Base-by-base conservation (phyloP, 1,140 invertebrate genomes). In the Diabrotica undecimpunctata region DNA sequence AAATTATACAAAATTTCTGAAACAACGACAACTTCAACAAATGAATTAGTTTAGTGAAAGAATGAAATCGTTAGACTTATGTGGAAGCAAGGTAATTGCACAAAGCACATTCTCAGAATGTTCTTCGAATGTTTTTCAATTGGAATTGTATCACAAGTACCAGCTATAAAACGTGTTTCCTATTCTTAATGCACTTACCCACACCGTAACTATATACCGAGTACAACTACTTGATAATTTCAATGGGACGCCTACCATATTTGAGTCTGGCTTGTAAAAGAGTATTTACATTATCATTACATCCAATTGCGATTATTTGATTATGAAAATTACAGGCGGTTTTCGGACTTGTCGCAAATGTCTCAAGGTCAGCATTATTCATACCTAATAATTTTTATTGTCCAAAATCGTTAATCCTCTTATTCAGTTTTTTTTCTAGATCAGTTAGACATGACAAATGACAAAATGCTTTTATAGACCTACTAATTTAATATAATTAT, bases 121-220 rank as follows among this genome's bases (percentile, higher is more conserved):
- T 35, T 52, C 41, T 46, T 46, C 41, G 41, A n/a, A 46, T 46
- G 41, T 46, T n/a, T 46, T 51, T 36, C 59, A 52, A 52, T 61
- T 35, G 59, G n/a, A 61, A 61, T 61, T 61, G 14, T 61, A 61
- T 61, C 59, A 50, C 59, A 61, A 61, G 59, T 52, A 61, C 59
- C 37, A 52, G 61, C 53, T 13, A 62, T 62, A 62, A 62, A 62
- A 62, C 61, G 61, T 62, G 61, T 62, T 56, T 62, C 54, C 61
- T 62, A 54, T 62, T 54, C 52, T 46, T 55, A 41, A 62, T 62
- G 61, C 52, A 5, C 12, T 62, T 54, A 56, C 61, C 51, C 53
- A 62, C 54, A 62, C 52, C 13, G 52, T 54, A 62, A 54, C n/a
- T 9, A 14, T 59, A 62, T 41, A 62, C 52, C 11, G n/a, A 50